A percentile compares a stretch with the other conserved stretches of the same genome.
phyloP scores from a whole-genome alignment of 1,140 invertebrate genomes.

The Amphibalanus amphitrite region DNA sequence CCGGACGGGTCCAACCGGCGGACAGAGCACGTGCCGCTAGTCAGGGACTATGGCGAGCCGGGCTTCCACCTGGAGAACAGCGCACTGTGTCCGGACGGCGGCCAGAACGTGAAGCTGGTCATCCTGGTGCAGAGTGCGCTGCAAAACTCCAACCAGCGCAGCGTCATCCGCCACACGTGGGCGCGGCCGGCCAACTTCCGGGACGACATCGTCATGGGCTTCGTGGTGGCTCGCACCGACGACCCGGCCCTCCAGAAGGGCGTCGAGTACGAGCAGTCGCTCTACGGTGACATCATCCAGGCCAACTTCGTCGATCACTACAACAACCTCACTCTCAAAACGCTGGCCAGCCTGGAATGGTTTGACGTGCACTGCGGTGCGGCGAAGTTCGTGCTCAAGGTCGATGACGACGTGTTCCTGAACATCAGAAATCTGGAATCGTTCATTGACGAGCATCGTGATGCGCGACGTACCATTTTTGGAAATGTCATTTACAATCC shows the following conservation, averaged over 20 bases:
- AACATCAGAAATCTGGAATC: conserved; percentile 45
- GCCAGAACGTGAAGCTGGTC: conserved; percentile 41
- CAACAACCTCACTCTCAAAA: conserved; percentile 26
- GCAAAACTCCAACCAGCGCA: background rate
- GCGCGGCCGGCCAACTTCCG: conserved; percentile 5
- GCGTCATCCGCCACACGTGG: conserved; percentile 11
- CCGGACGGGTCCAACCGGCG: background rate
- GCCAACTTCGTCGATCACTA: no score
- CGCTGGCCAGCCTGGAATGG: conserved; percentile 24
- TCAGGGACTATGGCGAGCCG: conserved; percentile 15
- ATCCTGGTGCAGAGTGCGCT: conserved; percentile 25
- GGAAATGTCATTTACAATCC: conserved; percentile 63
- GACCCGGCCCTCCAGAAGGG: no score
- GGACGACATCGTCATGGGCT: conserved; percentile 6
- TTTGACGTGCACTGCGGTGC: conserved; percentile 19
- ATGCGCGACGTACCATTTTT: conserved; percentile 36
- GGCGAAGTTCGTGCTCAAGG: conserved; percentile 23
- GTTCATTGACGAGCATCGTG: conserved; percentile 35
- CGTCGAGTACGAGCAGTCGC: background rate
- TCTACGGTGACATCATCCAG: conserved; percentile 19
- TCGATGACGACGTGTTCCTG: conserved; percentile 24
- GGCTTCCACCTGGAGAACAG: conserved; percentile 30
- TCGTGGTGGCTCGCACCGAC: conserved; percentile 8
- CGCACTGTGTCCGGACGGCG: conserved; percentile 46
- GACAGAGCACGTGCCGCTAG: background rate